Conservation (phyloP, 2,797 vertebrate species). For the Takifugu ocellatus region DNA sequence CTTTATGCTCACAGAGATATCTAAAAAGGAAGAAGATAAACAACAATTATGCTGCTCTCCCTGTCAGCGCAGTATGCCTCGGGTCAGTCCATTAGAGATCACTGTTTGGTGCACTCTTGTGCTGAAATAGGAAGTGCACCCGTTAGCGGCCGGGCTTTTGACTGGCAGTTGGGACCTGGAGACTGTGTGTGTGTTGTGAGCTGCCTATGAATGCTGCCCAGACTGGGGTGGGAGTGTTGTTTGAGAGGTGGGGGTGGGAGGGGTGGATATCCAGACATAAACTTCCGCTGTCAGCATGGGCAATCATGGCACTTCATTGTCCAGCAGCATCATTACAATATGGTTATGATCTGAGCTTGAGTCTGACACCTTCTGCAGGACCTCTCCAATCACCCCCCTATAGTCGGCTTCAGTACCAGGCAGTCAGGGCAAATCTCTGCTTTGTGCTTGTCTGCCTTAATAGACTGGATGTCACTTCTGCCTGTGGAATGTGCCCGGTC, state of each 20-base stretch:
- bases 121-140: slow-evolving; percentile 76
- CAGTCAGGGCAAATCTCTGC: slow-evolving; percentile 98
- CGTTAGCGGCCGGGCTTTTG: slow-evolving; percentile 74
- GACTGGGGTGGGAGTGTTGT: neutral
- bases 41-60: slow-evolving; percentile 75
- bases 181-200: slow-evolving; percentile 71
- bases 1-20: slow-evolving; percentile 71
- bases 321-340: slow-evolving; percentile 99
- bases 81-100: slow-evolving; percentile 80
- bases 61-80: slow-evolving; percentile 70
- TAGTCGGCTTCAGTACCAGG: slow-evolving; percentile 93
- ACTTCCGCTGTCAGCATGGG: slow-evolving; percentile 83
- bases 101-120: slow-evolving; percentile 72
- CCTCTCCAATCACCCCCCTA: slow-evolving; percentile 97
- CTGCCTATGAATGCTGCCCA: slow-evolving; percentile 62
- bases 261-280: slow-evolving; percentile 74
- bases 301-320: slow-evolving; percentile 97
- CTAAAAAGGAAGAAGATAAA: slow-evolving; percentile 71
- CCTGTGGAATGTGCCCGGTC: slow-evolving; percentile 95
- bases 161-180: slow-evolving; percentile 84
- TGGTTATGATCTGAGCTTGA: slow-evolving; percentile 99
- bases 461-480: slow-evolving; percentile 99
- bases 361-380: slow-evolving; percentile 97
- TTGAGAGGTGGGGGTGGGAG: neutral
- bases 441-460: slow-evolving; percentile 99